Conservation (phyloP, 2,797 vertebrate species). For the Hippopotamyrus pictus region DNA sequence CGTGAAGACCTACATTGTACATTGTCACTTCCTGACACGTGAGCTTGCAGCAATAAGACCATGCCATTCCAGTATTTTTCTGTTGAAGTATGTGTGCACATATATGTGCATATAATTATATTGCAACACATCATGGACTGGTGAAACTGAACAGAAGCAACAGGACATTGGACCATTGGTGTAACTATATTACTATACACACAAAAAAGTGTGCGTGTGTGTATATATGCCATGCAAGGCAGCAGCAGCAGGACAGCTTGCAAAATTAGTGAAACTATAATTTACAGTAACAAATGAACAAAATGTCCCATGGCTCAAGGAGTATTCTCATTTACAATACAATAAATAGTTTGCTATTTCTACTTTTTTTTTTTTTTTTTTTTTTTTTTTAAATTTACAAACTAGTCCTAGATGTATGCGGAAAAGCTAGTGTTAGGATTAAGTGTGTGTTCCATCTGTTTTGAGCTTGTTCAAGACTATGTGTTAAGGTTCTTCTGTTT, state of each 20-base stretch:
- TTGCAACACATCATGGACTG: slow-evolving; percentile 57
- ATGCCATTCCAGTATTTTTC: slow-evolving; percentile 71
- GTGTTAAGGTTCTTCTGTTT: slow-evolving; percentile 52
- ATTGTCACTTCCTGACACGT: slow-evolving; percentile 61
- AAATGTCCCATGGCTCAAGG: slow-evolving; percentile 79
- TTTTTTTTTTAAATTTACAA: slow-evolving; percentile 65
- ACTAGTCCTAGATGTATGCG: slow-evolving; percentile 86
- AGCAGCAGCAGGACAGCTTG: slow-evolving; percentile 73
- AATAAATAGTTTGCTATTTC: slow-evolving; percentile 91
- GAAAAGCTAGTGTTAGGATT: slow-evolving; percentile 86
- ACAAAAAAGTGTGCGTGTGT: slow-evolving; percentile 31
- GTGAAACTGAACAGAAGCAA: slow-evolving; percentile 69
- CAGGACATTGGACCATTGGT: slow-evolving; percentile 70
- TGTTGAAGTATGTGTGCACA: slow-evolving; percentile 42
- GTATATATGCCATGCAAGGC: slow-evolving; percentile 69
- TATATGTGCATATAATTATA: not conserved
- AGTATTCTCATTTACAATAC: slow-evolving; percentile 82
- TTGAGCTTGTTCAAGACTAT: slow-evolving; percentile 84
- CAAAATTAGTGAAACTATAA: slow-evolving; percentile 77
- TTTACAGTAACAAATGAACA: slow-evolving; percentile 78
- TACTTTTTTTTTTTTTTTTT: slow-evolving; percentile 71
- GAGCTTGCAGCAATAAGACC: slow-evolving; percentile 56
- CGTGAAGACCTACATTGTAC: not conserved
- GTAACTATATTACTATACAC: slow-evolving; percentile 73
- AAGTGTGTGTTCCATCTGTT: slow-evolving; percentile 77